phyloP scores from a whole-genome alignment of 1,140 invertebrate genomes.

The Drosophila carrolli region DNA sequence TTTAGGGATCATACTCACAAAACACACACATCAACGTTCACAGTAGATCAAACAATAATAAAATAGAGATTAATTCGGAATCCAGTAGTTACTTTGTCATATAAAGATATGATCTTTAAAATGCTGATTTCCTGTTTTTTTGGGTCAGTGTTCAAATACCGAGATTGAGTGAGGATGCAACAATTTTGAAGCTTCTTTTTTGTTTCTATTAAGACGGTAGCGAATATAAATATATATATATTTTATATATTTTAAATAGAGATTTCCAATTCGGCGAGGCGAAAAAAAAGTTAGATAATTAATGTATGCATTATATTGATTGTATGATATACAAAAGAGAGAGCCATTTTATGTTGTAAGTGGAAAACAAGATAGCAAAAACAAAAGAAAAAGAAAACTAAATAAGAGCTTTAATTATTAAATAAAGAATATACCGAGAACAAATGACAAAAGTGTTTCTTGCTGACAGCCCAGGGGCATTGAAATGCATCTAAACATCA shows the following conservation, averaged over 20 bases:
- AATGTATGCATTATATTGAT: conserved; percentile 55
- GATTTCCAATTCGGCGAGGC: conserved; percentile 47
- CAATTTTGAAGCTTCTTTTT: conserved; percentile 55
- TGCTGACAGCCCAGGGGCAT: conserved; percentile 58
- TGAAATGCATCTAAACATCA: conserved; percentile 62
- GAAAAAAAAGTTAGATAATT: conserved; percentile 32
- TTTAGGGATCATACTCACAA: conserved; percentile 27
- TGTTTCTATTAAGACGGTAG: conserved; percentile 30
- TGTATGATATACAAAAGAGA: conserved; percentile 52
- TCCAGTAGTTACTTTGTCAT: conserved; percentile 82
- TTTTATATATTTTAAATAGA: conserved; percentile 76
- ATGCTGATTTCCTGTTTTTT: conserved; percentile 73
- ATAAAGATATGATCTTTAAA: conserved; percentile 77
- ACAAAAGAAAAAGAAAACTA: conserved; percentile 56
- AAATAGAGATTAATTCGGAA: conserved; percentile 60
- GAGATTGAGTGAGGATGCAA: conserved; percentile 51
- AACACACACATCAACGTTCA: conserved; percentile 40
- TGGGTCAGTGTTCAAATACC: conserved; percentile 67
- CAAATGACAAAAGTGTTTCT: conserved; percentile 48
- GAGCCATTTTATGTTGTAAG: conserved; percentile 71
- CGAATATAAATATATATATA: conserved; percentile 46
- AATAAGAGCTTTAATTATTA: conserved; percentile 84
- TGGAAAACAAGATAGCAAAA: conserved; percentile 35
- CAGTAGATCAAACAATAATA: conserved; percentile 46
- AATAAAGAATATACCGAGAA: conserved; percentile 78